Base-by-base conservation (phyloP, 92 coral and sea anemone species). In the Epizoanthus rinbou region DNA sequence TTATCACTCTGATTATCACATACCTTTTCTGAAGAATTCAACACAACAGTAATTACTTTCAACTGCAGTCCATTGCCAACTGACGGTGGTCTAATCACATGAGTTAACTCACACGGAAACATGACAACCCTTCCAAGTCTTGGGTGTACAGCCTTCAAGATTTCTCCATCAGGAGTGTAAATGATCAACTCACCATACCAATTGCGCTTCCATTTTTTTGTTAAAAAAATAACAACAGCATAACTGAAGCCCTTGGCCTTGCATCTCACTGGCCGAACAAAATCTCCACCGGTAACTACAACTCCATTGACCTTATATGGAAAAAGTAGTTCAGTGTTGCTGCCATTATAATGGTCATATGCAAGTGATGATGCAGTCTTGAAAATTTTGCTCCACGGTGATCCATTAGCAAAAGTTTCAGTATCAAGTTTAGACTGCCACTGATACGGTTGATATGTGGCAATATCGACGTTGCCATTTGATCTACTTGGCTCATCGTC, bases 101-200 rank as follows among this genome's bases (percentile, higher is more conserved):
- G 87, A 35, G 73, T 75, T 7, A 90, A 79, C 4, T 66, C 21
- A 62, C 94, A 73, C 2, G 94, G 92, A 7, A 94, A 62, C 9
- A 94, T 41, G 0, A 94, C 91, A 21, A 73, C 21, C 57, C 98
- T 90, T 3, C 98, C 98, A 22, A 66, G 72, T 60, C 25, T 79
- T 28, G 98, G 95, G 43, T 91, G 87, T 0, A 94, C 68, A 73
- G 90, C 87, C 78, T 86, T 88, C 22, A 88, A 11, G 6, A 92
- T 86, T 69, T 94, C 98, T 15, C 90, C 98, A 33, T 85, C 35
- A 5, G 83, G 54, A 52, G 64, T 80, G 80, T 92, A 94, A 58
- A 94, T 45, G 15, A 90, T 78, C 13, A 92, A 41, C 73, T 94
- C 98, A 5, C 98, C 98, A 50, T 94, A 92, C 6, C 59, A 64